These are phyloP conservation scores for Ursus arctos DNA, from an alignment of 2,113 vertebrate genomes.

Conservation along the genomic window DNA sequence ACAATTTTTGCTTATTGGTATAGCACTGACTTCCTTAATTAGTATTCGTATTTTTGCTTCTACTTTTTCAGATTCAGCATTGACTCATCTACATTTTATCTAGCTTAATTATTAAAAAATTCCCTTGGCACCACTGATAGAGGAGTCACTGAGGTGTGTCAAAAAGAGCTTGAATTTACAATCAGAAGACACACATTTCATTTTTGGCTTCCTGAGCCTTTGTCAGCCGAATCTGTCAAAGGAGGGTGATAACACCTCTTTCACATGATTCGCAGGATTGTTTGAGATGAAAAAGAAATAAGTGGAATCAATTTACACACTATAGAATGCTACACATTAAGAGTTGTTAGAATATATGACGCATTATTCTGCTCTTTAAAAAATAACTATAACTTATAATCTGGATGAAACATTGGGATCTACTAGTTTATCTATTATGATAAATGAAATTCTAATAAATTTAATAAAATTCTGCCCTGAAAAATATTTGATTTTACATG, in stretches of 20 bases:
- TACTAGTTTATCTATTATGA: not conserved
- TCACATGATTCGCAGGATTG: not conserved
- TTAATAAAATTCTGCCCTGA: not conserved
- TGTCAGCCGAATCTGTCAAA: not conserved
- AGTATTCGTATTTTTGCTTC: not conserved
- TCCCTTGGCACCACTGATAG: not conserved
- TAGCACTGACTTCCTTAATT: not conserved
- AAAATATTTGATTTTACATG: not conserved
- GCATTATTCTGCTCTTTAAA: not conserved
- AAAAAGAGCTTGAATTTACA: not conserved
- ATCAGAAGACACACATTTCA: not conserved
- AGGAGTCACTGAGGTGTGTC: not conserved
- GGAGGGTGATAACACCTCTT: not conserved
- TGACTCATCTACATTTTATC: not conserved
- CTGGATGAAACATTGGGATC: not conserved
- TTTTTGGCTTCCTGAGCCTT: not conserved
- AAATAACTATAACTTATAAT: not conserved
- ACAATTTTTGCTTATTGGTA: not conserved
- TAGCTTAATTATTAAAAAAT: not conserved
- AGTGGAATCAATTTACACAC: not conserved
- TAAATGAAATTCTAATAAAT: not conserved
- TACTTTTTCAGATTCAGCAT: not conserved
- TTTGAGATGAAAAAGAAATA: not conserved
- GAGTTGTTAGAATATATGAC: not conserved
- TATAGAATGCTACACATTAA: not conserved